These are phyloP conservation scores for Pseudochaenichthys georgianus DNA, from an alignment of 2,797 vertebrate species.

Conservation along the genomic window DNA sequence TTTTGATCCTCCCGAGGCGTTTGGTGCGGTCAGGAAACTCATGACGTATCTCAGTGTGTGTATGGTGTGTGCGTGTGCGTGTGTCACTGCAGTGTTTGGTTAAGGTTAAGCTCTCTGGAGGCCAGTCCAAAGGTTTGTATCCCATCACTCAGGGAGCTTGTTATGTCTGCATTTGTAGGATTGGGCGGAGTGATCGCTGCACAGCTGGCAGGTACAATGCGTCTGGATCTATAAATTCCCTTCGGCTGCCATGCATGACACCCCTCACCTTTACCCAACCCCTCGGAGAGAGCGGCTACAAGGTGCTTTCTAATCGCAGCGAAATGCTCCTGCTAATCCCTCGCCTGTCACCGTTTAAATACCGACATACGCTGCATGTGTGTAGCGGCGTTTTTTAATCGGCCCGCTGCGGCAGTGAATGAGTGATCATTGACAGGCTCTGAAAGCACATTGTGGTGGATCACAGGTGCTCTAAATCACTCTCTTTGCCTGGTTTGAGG, in stretches of 20 bases:
- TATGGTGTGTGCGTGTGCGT: conserved; percentile 44
- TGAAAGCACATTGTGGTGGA: conserved; percentile 53
- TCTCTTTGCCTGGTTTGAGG: conserved; percentile 63
- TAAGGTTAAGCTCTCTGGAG: conserved; percentile 74
- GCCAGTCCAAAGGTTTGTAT: conserved; percentile 69
- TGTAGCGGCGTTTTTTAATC: conserved; percentile 35
- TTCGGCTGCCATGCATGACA: conserved; percentile 68
- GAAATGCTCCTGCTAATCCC: conserved; percentile 29
- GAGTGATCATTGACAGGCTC: conserved; percentile 54
- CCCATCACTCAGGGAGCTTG: conserved; percentile 82
- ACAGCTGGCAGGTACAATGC: conserved; percentile 79
- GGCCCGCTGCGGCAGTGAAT: conserved; percentile 31
- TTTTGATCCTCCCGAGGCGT: conserved; percentile 68
- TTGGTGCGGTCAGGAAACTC: conserved; percentile 71
- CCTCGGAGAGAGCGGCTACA: conserved; percentile 12
- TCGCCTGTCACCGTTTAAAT: conserved; percentile 32
- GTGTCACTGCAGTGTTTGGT: conserved; percentile 70
- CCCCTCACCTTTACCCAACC: conserved; percentile 59
- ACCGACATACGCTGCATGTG: conserved; percentile 33
- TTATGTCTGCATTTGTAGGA: conserved; percentile 85
- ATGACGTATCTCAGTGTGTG: conserved; percentile 62
- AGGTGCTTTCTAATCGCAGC: conserved; percentile 33
- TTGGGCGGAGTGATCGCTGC: conserved; percentile 74
- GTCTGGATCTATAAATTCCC: conserved; percentile 78
- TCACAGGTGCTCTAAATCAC: conserved; percentile 78